Evolutionary conservation across 2,888 invertebrate species (phyloP), one percentile per base, ranked within the genome.

Genomic region (Gymnocheta viridis): DNA sequence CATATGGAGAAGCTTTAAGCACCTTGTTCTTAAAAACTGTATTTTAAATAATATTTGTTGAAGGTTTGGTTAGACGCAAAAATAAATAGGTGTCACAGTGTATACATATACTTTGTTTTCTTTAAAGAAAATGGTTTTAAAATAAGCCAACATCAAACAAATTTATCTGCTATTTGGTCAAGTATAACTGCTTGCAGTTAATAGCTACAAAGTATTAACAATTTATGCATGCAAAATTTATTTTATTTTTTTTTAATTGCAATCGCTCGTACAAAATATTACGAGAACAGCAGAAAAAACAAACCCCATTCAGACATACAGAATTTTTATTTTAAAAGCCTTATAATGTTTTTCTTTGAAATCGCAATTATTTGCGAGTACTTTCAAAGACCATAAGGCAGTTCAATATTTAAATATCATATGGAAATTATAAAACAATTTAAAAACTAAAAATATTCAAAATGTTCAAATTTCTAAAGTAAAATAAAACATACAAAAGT

Each of bases 61-160:
- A 24, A 67, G 32, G n/a, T n/a, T 41, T 38, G 41, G 12, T n/a
- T n/a, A 27, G 14, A 7, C 2, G n/a, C 7, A n/a, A 41, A n/a
- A 62, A 27, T 27, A n/a, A 38, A n/a, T 24, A 44, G 41, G 60
- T 54, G 14, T 56, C 19, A 47, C 17, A 17, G n/a, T 51, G 3
- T 22, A n/a, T 12, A 38, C 17, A n/a, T 12, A 38, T 14, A 38
- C 29, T 66, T 35, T 77, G 27, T 54, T 38, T 27, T 10, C 47
- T 54, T 62, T 35, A 19, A 51, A 47, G 64, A 62, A 80, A 67
- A 22, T 41, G 32, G 49, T 69, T 73, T 64, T 24, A 70, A 64
- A 76, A 77, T 70, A 60, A 82, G 27, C 72, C 66, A 35, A 81
- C 81, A 73, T 84, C 84, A 84, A 84, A 84, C 22, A 74, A 22